A percentile compares a stretch with the other conserved stretches of the same genome.
phyloP scores from a whole-genome alignment of 2,113 vertebrate genomes.

The Tragelaphus imberbis region DNA sequence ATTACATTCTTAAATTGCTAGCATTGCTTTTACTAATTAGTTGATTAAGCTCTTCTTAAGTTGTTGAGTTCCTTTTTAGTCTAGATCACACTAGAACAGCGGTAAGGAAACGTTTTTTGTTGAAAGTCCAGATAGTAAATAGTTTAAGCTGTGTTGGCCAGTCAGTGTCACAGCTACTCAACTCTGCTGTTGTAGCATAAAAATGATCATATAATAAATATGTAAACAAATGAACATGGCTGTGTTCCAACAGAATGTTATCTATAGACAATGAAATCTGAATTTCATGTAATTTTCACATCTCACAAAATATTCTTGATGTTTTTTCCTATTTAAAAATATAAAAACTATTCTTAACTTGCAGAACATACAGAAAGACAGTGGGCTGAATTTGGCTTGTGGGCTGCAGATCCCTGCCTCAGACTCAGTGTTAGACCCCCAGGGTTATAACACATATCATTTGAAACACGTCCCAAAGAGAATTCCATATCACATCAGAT shows the following conservation, averaged over 20 bases:
- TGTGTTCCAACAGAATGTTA: not conserved
- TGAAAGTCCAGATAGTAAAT: not conserved
- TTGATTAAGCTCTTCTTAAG: not conserved
- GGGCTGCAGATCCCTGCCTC: not conserved
- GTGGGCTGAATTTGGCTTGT: not conserved
- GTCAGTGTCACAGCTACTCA: not conserved
- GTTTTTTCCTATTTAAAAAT: not conserved
- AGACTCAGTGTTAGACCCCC: not conserved
- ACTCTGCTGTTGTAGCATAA: not conserved
- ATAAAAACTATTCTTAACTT: not conserved
- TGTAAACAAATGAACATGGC: not conserved
- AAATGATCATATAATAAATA: not conserved
- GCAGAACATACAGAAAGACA: not conserved
- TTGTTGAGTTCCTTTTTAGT: not conserved
- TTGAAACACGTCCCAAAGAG: not conserved
- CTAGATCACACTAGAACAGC: not conserved
- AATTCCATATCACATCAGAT: not conserved
- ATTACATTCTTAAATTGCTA: slow-evolving; percentile 28
- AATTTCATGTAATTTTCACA: slow-evolving; percentile 6
- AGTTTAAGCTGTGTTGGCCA: not conserved
- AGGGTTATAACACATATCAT: not conserved
- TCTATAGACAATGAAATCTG: not conserved
- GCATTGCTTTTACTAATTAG: slow-evolving; percentile 14
- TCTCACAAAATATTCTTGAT: slow-evolving; percentile 1
- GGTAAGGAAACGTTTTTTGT: not conserved